phyloP scores from a whole-genome alignment of 2,888 invertebrate species.

The Suillia variegata region DNA sequence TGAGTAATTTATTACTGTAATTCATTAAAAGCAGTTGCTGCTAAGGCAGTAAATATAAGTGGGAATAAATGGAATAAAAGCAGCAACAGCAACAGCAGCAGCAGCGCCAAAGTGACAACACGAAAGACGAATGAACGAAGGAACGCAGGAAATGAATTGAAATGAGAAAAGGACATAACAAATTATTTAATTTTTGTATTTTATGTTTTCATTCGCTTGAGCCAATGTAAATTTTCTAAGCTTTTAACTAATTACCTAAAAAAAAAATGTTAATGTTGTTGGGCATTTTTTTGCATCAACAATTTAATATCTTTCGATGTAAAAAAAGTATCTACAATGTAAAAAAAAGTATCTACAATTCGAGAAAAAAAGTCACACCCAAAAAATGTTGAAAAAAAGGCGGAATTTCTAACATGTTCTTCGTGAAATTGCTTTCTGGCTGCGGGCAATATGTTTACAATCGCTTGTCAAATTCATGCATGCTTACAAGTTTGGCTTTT shows the following conservation, averaged over 20 bases:
- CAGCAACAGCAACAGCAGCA: not conserved
- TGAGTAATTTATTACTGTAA: conserved; percentile 21
- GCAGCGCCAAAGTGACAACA: not conserved
- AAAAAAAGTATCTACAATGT: no score
- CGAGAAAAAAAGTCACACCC: not conserved
- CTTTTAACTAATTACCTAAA: no score
- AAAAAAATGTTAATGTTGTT: no score
- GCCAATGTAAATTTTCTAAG: no score
- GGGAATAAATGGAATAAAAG: conserved; percentile 1
- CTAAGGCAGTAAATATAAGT: no score
- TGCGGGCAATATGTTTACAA: conserved; percentile 30
- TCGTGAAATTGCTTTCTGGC: not conserved
- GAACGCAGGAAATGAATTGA: not conserved
- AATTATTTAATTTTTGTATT: no score
- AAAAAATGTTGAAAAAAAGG: not conserved
- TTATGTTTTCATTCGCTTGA: no score
- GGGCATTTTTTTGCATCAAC: no score
- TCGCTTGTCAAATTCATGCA: conserved; percentile 35
- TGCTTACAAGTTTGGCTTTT: conserved; percentile 5
- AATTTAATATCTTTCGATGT: no score
- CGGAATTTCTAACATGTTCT: no score
- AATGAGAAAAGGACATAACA: no score
- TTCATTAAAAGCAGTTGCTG: conserved; percentile 19
- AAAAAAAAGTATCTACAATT: not conserved
- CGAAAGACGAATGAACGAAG: no score